Base-by-base conservation (phyloP, 2,888 invertebrate species). In the Axea sp. region DNA sequence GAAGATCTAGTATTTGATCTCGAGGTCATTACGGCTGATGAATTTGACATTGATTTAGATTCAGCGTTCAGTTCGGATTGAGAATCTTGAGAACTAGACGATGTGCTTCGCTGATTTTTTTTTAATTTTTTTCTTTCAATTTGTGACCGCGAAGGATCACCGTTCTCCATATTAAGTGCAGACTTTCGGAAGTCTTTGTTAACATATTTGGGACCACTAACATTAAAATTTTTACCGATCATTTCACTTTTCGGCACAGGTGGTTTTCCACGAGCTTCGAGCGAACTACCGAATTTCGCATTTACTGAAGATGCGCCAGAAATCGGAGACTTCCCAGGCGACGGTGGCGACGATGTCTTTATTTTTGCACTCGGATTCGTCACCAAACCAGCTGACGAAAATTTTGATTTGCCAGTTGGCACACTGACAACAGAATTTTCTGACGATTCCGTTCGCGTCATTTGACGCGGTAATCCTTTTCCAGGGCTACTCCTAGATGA, bases 151-250 rank as follows among this genome's bases (percentile, higher is more conserved):
- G 82, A 78, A 0, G 80, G 78, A 47, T 87, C 88, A 7, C 87
- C 87, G 15, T 86, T 84, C 22, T 89, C 89, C 88, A 93, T 92
- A 85, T 94, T 94, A 7, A 94, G 84, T 0, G 92, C 91, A 0
- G 93, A 94, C 84, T 94, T 94, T 24, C 94, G 89, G 78, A 93
- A 93, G 83, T 93, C 93, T 86, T 94, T 93, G 84, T 93, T 93
- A 12, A 91, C 89, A 77, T 88, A 88, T 72, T 87, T 88, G 0
- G 57, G 45, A 12, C 72, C 60, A 9, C 28, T 30, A 2, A 19
- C 5, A 19, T 28, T 53, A 15, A 76, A 73, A 35, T 73, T 75
- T 55, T 81, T 82, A 53, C 83, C 81, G 74, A 83, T 85, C 51
- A 75, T 76, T 64, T 88, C 89, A 39, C 85, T 86, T 67, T 89